phyloP scores from a whole-genome alignment of 2,113 vertebrate species.

The Synchiropus splendidus region DNA sequence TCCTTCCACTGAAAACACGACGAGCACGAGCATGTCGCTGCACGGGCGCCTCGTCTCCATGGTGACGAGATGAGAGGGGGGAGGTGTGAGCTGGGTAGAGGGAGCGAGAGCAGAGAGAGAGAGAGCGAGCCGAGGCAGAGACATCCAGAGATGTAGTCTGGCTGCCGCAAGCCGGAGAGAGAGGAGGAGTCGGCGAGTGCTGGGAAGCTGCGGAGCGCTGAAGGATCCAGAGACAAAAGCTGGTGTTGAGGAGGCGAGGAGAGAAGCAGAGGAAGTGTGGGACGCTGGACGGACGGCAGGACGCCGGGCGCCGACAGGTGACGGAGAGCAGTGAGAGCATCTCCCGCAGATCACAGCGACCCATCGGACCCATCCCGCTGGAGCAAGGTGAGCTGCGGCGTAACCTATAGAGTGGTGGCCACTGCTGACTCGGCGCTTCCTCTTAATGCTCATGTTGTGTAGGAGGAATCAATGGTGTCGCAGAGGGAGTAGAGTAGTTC shows the following conservation, averaged over 20 bases:
- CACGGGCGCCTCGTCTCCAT: conserved; percentile 63
- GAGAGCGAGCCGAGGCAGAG: conserved; percentile 49
- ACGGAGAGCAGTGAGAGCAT: no score
- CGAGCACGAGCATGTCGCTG: conserved; percentile 45
- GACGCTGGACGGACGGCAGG: neutral
- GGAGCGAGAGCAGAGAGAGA: conserved; percentile 25
- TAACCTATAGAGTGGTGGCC: no score
- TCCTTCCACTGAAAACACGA: neutral
- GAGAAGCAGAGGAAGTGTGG: conserved; percentile 1
- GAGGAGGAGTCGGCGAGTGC: conserved; percentile 56
- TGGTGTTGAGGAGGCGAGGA: conserved; percentile 42
- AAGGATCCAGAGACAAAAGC: conserved; percentile 50
- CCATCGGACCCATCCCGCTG: no score
- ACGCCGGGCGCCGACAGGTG: no score
- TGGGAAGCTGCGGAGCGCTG: conserved; percentile 51
- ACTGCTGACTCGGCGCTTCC: no score
- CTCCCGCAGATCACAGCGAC: no score
- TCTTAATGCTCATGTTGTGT: no score
- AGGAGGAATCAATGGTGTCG: no score
- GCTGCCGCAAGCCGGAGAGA: conserved; percentile 57
- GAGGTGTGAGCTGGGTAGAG: conserved; percentile 19
- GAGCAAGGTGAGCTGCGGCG: no score
- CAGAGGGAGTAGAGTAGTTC: no score
- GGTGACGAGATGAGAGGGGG: conserved; percentile 56
- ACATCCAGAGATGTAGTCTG: conserved; percentile 60